phyloP scores from a whole-genome alignment of 2,797 vertebrate species.

The Molossus alvarezi region DNA sequence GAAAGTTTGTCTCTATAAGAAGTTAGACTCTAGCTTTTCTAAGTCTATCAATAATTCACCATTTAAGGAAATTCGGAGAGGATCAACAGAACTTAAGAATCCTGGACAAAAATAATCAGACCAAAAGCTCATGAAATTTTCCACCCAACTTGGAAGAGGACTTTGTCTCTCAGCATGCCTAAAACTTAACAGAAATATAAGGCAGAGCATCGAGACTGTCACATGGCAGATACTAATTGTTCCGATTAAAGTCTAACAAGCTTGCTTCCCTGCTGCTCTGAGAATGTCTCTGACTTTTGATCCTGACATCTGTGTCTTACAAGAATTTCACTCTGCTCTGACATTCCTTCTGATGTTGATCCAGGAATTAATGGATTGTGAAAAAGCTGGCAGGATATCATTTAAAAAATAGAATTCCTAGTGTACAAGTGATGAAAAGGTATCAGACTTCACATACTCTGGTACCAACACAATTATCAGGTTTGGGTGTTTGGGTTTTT shows the following conservation, averaged over 20 bases:
- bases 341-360: constrained; percentile 99
- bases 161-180: constrained; percentile 86
- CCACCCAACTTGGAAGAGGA: constrained; percentile 86
- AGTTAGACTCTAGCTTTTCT: not conserved
- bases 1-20: constrained; percentile 49
- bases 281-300: constrained; percentile 95
- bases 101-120: constrained; percentile 70
- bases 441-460: constrained; percentile 90
- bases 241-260: constrained; percentile 95
- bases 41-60: constrained; percentile 75
- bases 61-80: constrained; percentile 78
- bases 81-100: constrained; percentile 78
- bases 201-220: constrained; percentile 89
- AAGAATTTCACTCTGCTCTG: constrained; percentile 97
- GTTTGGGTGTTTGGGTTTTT: constrained; percentile 67
- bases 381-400: constrained; percentile 96
- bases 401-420: constrained; percentile 94
- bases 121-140: constrained; percentile 78
- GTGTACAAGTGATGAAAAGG: constrained; percentile 91
- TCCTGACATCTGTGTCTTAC: constrained; percentile 97
- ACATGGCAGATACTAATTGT: constrained; percentile 95
- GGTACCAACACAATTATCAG: constrained; percentile 85
- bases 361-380: constrained; percentile 99
- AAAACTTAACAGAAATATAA: constrained; percentile 89
- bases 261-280: constrained; percentile 91